phyloP scores from a whole-genome alignment of 2,113 vertebrate species.

The Alethe diademata region DNA sequence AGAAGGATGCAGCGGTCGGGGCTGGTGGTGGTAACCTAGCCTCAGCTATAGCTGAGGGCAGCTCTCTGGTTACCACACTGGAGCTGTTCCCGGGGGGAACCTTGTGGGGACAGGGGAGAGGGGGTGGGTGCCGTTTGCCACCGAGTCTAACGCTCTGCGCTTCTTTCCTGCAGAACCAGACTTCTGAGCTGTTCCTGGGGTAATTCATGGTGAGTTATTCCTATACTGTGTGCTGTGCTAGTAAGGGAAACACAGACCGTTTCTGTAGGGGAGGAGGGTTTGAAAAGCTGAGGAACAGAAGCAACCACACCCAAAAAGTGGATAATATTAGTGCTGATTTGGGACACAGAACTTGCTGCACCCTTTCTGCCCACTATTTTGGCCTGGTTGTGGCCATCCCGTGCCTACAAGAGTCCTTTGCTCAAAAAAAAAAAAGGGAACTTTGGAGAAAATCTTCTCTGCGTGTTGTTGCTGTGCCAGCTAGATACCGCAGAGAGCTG shows the following conservation, averaged over 20 bases:
- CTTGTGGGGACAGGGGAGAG: neutral
- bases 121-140: accelerated
- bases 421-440: neutral
- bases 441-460: neutral
- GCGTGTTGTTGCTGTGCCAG: accelerated
- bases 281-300: neutral
- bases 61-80: neutral
- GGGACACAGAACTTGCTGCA: too few relatives aligned
- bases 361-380: accelerated
- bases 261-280: neutral
- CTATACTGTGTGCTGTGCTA: accelerated
- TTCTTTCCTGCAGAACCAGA: conserved; percentile 21
- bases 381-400: neutral
- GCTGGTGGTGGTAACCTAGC: neutral
- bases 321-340: accelerated
- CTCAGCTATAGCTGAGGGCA: neutral
- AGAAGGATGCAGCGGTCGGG: accelerated
- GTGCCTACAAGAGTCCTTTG: neutral
- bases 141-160: accelerated
- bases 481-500: accelerated
- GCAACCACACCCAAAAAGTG: neutral
- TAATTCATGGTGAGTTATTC: neutral
- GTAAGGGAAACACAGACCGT: accelerated
- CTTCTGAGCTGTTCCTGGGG: neutral
- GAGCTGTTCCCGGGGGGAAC: accelerated